Conservation (phyloP, 2,113 vertebrate genomes). For the Hippocampus zosterae region DNA sequence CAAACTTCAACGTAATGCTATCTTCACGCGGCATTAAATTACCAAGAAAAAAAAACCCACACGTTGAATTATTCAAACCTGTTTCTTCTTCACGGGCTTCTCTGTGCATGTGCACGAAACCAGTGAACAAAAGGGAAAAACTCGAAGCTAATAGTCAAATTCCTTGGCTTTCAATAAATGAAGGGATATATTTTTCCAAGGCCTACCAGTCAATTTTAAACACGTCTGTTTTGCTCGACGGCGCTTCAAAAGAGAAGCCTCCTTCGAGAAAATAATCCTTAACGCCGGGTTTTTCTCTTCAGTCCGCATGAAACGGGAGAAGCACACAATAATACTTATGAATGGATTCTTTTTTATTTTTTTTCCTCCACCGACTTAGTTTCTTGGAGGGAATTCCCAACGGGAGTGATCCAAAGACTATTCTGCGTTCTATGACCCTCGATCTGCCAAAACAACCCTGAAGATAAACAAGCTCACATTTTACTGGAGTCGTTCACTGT, state of each 20-base stretch:
- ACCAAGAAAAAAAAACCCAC: conserved; percentile 1
- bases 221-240: conserved; percentile 12
- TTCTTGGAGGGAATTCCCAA: conserved; percentile 22
- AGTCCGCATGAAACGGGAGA: conserved; percentile 15
- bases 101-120: conserved; percentile 37
- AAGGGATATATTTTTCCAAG: conserved; percentile 21
- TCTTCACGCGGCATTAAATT: conserved; percentile 33
- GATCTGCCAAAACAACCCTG: conserved; percentile 16
- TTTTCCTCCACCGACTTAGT: conserved; percentile 27
- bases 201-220: conserved; percentile 26
- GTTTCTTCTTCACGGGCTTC: conserved; percentile 27
- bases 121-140: conserved; percentile 29
- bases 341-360: conserved; percentile 19
- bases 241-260: conserved; percentile 12
- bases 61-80: conserved; percentile 54
- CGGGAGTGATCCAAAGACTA: conserved; percentile 30
- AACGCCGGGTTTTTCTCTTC: conserved; percentile 22
- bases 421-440: conserved; percentile 1
- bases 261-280: conserved; percentile 23
- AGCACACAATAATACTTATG: conserved; percentile 13
- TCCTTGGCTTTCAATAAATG: conserved; percentile 16
- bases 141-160: background rate
- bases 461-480: conserved; percentile 8
- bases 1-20: background rate
- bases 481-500: background rate